Evolutionary conservation across 2,888 invertebrate genomes (phyloP), one percentile per base, ranked within the genome.

Genomic region (Melanostoma scalare): DNA sequence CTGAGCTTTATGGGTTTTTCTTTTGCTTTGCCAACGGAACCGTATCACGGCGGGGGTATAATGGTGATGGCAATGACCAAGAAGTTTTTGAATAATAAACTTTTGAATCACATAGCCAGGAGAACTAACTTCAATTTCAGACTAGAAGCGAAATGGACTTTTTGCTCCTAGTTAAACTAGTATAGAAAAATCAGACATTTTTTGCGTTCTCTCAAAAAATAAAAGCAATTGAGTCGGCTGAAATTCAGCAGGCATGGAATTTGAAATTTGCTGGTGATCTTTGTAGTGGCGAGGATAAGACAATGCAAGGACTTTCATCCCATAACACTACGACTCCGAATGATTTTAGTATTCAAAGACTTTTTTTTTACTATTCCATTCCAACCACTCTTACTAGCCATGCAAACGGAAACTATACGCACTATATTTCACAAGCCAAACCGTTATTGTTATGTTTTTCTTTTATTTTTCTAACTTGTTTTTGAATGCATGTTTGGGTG

Each of bases 51-150:
- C 1, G 20, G 20, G 0, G 30, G 6, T 40, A 33, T 65, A 55
- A 63, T 77, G 65, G 63, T 72, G 40, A 67, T 48, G 60, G 60
- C 58, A 67, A 73, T 48, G 67, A 35, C 60, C 48, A 53, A 53
- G 67, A 53, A 60, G n/a, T 67, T 78, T 67, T 46, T 35, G 60
- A 48, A 69, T 55, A 67, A 50, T 36, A 38, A 44, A 60, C 10
- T 44, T 9, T 8, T 8, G 20, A 38, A 44, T 38, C 9, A 42
- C 2, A 20, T n/a, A 20, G 8, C 6, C 58, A 20, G 20, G 46
- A 46, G 9, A 36, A 33, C 44, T 2, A 55, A 60, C 44, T 35
- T 61, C 61, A 36, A 20, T 20, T 20, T 20, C 20, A 20, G 20
- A 20, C 20, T 20, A 20, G 20, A 20, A 20, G 20, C 20, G 20